A percentile compares a stretch with the other conserved stretches of the same genome.
Evolutionary conservation across 2,888 invertebrate genomes (phyloP).

Genomic region (Dione vanillae): DNA sequence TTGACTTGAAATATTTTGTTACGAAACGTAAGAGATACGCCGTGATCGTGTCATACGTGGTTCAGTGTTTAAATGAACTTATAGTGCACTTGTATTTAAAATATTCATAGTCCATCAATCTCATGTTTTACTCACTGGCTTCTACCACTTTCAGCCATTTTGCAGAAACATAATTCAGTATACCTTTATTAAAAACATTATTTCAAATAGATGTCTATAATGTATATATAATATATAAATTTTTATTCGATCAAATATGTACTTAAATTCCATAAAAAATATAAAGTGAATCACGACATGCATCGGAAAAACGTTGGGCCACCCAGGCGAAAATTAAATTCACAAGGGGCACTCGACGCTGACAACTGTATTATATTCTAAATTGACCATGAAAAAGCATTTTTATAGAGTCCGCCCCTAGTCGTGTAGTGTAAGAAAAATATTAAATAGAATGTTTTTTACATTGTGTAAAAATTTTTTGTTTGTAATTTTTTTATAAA

Average conservation of each 20-base stretch:
- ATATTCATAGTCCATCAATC: too few species aligned
- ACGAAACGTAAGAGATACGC: too few species aligned
- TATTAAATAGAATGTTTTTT: slow-evolving; percentile 23
- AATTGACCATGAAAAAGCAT: slow-evolving; percentile 81
- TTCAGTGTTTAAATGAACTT: too few species aligned
- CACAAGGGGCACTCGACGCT: slow-evolving; percentile 66
- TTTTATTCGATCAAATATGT: background rate
- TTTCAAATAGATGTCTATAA: too few species aligned
- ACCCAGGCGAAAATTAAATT: slow-evolving; percentile 75
- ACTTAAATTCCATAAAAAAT: background rate
- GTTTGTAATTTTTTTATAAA: background rate
- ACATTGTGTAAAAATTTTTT: background rate
- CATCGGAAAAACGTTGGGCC: slow-evolving; percentile 28
- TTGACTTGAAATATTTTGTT: too few species aligned
- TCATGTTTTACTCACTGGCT: too few species aligned
- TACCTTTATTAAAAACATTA: too few species aligned
- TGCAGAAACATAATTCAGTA: too few species aligned
- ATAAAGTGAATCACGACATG: background rate
- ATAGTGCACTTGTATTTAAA: too few species aligned
- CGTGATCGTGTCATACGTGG: too few species aligned
- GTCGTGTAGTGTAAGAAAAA: slow-evolving; percentile 31
- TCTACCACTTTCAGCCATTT: background rate
- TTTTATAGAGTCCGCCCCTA: slow-evolving; percentile 56
- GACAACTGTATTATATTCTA: slow-evolving; percentile 79
- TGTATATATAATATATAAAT: background rate